Conservation (phyloP, 2,888 invertebrate species). For the Pelosia muscerda region DNA sequence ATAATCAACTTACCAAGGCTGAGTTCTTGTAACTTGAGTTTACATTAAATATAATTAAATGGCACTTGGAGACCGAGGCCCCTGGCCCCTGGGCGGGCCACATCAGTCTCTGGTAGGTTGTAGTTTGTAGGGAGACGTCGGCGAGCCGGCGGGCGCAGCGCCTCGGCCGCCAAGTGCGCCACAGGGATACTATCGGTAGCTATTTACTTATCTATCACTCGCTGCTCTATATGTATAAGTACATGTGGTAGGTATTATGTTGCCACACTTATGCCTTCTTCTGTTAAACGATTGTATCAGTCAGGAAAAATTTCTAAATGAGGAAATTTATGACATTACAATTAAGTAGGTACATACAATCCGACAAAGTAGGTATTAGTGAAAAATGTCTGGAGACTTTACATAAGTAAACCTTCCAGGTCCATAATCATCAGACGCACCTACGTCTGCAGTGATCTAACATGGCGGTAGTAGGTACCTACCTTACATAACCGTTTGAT, state of each 20-base stretch:
- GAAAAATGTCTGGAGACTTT: not conserved
- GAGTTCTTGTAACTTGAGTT: conserved; percentile 16
- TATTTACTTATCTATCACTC: not conserved
- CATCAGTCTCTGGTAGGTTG: not conserved
- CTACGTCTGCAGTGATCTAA: not conserved
- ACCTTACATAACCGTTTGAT: not conserved
- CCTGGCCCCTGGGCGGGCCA: no score
- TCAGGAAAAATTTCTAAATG: not conserved
- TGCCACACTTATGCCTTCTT: not conserved
- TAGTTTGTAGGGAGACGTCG: no score
- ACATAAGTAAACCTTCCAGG: not conserved
- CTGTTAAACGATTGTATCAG: not conserved
- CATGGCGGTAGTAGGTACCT: not conserved
- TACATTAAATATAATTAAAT: not conserved
- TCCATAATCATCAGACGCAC: not conserved
- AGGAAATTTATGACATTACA: not conserved
- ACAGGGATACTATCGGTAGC: no score
- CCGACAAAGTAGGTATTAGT: not conserved
- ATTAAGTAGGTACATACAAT: no score
- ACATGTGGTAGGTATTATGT: not conserved
- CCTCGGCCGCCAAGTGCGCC: no score
- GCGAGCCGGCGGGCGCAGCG: no score
- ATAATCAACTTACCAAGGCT: conserved; percentile 24
- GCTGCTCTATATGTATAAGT: not conserved
- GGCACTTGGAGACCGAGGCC: not conserved